Evolutionary conservation across 2,888 invertebrate genomes (phyloP).

Genomic region (Polia nebulosa): DNA sequence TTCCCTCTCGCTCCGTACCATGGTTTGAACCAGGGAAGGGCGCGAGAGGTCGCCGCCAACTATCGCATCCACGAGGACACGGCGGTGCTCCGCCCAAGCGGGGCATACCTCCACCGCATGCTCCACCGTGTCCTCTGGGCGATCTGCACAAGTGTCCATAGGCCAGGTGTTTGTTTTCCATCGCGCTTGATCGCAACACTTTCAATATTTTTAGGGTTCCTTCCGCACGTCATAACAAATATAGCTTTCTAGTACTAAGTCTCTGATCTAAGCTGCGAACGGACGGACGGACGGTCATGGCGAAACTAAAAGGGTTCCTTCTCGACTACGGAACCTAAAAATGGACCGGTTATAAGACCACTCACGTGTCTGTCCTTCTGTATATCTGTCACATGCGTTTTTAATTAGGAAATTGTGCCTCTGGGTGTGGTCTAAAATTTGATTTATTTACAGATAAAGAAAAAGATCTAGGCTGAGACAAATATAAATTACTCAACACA

Average conservation of each 20-base stretch:
- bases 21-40: too few species aligned
- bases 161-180: background rate
- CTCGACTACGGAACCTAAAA: too few species aligned
- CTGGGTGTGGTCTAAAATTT: background rate
- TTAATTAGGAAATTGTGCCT: background rate
- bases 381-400: background rate
- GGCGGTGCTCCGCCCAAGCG: too few species aligned
- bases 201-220: constrained; percentile 1
- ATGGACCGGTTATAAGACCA: background rate
- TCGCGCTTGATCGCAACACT: background rate
- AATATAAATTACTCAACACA: background rate
- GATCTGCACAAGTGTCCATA: background rate
- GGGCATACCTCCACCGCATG: too few species aligned
- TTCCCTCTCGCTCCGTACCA: too few species aligned
- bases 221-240: background rate
- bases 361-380: background rate
- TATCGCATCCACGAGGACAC: too few species aligned
- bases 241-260: too few species aligned
- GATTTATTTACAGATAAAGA: background rate
- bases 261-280: too few species aligned
- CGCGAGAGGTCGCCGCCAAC: too few species aligned
- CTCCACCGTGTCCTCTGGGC: too few species aligned
- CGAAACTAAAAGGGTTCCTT: too few species aligned
- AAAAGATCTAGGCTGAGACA: background rate
- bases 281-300: too few species aligned